Evolutionary conservation across 2,797 vertebrate species (phyloP).

Genomic region (Cyclopterus lumpus): DNA sequence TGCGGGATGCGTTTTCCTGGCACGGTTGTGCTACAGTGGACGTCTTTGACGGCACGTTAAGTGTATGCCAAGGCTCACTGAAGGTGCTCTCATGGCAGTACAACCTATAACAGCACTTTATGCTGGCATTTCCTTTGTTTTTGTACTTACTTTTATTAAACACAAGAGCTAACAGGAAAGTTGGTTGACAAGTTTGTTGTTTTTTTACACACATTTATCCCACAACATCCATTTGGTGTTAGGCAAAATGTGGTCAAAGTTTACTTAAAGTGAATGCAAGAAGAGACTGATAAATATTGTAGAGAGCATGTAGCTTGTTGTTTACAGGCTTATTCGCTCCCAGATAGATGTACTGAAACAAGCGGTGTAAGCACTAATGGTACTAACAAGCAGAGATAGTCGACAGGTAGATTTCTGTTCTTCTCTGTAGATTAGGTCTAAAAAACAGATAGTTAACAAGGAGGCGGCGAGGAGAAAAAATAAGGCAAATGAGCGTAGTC

Average conservation of each 20-base stretch:
- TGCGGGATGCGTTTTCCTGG: constrained; percentile 33
- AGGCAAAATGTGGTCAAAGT: constrained; percentile 31
- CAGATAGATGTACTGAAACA: constrained; percentile 34
- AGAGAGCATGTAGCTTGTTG: constrained; percentile 6
- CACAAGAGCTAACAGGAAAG: constrained; percentile 20
- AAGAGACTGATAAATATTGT: constrained; percentile 22
- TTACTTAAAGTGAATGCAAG: constrained; percentile 9
- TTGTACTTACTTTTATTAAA: constrained; percentile 45
- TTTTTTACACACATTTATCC: neutral
- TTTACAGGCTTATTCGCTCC: constrained; percentile 23
- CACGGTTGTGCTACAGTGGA: constrained; percentile 34
- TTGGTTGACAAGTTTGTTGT: constrained; percentile 15
- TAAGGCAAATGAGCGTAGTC: constrained; percentile 50
- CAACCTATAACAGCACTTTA: constrained; percentile 45
- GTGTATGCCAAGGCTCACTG: constrained; percentile 28
- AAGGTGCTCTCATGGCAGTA: constrained; percentile 33
- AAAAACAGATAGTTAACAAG: constrained; percentile 53
- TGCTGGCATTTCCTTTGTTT: constrained; percentile 33
- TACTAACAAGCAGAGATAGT: constrained; percentile 47
- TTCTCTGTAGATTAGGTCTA: constrained; percentile 38
- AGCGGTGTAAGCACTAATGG: constrained; percentile 28
- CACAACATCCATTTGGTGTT: neutral
- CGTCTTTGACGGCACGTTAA: constrained; percentile 42
- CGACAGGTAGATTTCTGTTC: constrained; percentile 34
- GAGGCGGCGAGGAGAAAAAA: constrained; percentile 43